Evolutionary conservation across 2,797 vertebrate genomes (phyloP), one percentile per base, ranked within the genome.

Genomic region (Malurus leucopterus): DNA sequence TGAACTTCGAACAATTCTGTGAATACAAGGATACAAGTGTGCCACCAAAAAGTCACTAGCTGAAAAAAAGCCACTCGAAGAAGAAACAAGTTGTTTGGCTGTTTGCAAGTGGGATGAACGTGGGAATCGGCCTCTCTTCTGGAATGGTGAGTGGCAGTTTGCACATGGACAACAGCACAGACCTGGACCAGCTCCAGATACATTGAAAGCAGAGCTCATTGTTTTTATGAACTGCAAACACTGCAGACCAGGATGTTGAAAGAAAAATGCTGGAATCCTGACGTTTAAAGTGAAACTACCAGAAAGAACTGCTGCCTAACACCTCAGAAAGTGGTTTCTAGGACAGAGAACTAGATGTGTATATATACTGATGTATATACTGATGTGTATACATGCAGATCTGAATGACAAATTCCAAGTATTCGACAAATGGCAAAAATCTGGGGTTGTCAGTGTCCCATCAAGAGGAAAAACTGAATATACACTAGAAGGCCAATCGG

Each of bases 131-230:
- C 29, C 47, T 84, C 78, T 91, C 22, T 58, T 68, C 51, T 82
- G 86, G 58, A 88, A 95, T 47, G 41, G 64, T 61, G 64, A 63
- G 72, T 2, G 0, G 67, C 44, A 53, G 59, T 57, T 80, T 78
- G 59, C 70, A 87, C 19, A 44, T 23, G 43, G 83, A 81, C 70
- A 57, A 50, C 63, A 81, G 70, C 26, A 46, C 51, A 77, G 49
- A 91, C 41, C 77, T 94, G 91, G 90, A 91, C 14, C 32, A 68
- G 15, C 38, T 91, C 86, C 90, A 93, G 62, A 61, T 9, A 15
- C 30, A 77, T 4, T 79, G 65, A 86, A 84, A 77, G 69, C 51
- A 87, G n/a, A 91, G 36, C 34, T 86, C 21, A 50, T 41, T 84
- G 61, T 36, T 84, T 68, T 86, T 65, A 62, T 26, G 50, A 88